These are phyloP conservation scores for Xerus rutilus DNA, from an alignment of 2,797 vertebrate species.

Conservation along the genomic window DNA sequence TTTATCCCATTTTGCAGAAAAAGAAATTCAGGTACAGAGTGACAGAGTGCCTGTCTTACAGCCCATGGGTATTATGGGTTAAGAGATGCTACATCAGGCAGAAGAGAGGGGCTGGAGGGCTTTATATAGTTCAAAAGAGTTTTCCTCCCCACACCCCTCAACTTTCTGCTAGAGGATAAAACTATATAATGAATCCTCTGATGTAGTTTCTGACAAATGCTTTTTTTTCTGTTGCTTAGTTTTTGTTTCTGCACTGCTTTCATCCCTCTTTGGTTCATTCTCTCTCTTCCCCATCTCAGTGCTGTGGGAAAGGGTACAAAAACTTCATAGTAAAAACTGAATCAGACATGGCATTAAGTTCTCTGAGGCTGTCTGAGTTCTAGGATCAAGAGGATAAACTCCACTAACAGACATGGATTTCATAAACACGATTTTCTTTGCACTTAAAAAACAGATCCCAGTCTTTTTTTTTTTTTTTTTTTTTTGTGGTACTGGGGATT, in stretches of 20 bases:
- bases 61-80: background rate
- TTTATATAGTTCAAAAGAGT: background rate
- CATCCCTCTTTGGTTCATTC: constrained; percentile 44
- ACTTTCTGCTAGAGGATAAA: constrained; percentile 12
- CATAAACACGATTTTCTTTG: constrained; percentile 10
- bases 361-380: background rate
- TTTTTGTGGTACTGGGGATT: too few relatives aligned
- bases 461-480: too few relatives aligned
- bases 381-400: constrained; percentile 45
- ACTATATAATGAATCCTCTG: background rate
- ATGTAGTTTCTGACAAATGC: background rate
- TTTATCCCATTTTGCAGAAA: constrained; percentile 30
- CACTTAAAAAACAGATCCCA: constrained; percentile 46
- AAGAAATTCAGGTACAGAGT: constrained; percentile 42
- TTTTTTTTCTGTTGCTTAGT: constrained; percentile 47
- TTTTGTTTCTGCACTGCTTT: constrained; percentile 38
- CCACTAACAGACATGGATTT: constrained; percentile 43
- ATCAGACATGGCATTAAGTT: constrained; percentile 31
- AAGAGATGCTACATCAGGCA: background rate
- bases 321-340: constrained; percentile 33
- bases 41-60: background rate
- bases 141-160: background rate
- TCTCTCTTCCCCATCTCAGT: constrained; percentile 30
- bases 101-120: background rate
- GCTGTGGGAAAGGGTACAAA: constrained; percentile 22